Conservation (phyloP, 2,888 invertebrate genomes). For the Drepana falcataria region DNA sequence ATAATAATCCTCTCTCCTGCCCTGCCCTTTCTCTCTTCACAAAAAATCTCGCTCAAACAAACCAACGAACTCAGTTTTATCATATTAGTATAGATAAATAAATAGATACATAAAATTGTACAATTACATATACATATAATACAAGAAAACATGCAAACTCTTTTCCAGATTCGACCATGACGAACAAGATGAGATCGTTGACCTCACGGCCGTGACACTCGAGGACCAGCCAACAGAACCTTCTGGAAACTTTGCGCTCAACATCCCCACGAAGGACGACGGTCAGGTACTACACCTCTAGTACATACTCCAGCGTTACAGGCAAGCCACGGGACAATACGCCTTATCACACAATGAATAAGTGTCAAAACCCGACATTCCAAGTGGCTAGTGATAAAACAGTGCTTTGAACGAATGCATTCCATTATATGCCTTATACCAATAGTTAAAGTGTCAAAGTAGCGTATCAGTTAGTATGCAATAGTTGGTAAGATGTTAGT, state of each 20-base stretch:
- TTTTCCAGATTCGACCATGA: slow-evolving; percentile 66
- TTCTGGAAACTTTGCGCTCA: slow-evolving; percentile 31
- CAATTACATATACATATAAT: no score
- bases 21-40: no score
- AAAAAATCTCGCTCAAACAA: no score
- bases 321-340: slow-evolving; percentile 8
- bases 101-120: no score
- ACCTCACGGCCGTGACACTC: slow-evolving; percentile 86
- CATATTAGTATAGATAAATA: no score
- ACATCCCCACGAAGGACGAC: slow-evolving; percentile 60
- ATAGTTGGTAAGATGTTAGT: background rate
- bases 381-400: slow-evolving; percentile 7
- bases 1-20: no score
- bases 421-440: slow-evolving; percentile 36
- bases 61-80: no score
- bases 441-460: slow-evolving; percentile 2
- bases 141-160: no score
- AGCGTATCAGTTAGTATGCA: background rate
- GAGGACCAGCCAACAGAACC: slow-evolving; percentile 63
- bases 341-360: slow-evolving; percentile 13
- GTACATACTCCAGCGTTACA: slow-evolving; percentile 47
- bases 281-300: slow-evolving; percentile 73
- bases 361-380: slow-evolving; percentile 35
- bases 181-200: slow-evolving; percentile 94
- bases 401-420: slow-evolving; percentile 9